These are phyloP conservation scores for Chrosomus eos DNA, from an alignment of 2,797 vertebrate species.

Conservation along the genomic window DNA sequence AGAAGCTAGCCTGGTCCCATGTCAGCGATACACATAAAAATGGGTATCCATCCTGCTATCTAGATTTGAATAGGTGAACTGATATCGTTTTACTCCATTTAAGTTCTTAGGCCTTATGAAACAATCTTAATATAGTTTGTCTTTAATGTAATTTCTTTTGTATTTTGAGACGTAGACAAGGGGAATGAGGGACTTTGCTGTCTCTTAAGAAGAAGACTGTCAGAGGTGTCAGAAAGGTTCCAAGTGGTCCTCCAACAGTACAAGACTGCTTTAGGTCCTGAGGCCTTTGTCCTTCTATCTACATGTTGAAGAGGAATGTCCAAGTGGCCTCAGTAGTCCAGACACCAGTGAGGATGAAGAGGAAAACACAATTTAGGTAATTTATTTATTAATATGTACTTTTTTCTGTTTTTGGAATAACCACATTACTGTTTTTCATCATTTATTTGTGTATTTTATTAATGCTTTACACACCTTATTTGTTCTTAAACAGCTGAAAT, in stretches of 20 bases:
- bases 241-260: conserved; percentile 5
- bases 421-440: too few relatives aligned
- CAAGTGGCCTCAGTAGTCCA: conserved; percentile 29
- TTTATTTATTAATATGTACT: neutral
- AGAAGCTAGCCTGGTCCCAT: too few relatives aligned
- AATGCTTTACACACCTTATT: too few relatives aligned
- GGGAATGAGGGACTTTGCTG: conserved; percentile 24
- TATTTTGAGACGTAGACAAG: conserved; percentile 32
- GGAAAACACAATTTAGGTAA: conserved; percentile 19
- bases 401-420: neutral
- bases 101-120: too few relatives aligned
- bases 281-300: conserved; percentile 22
- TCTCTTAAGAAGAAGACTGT: conserved; percentile 23
- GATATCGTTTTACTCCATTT: too few relatives aligned
- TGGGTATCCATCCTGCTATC: too few relatives aligned
- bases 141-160: conserved; percentile 13
- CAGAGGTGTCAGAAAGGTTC: conserved; percentile 12
- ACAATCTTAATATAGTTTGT: neutral
- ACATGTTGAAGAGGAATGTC: conserved; percentile 18
- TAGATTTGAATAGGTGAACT: too few relatives aligned
- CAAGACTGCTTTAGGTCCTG: conserved; percentile 31
- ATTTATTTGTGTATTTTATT: too few relatives aligned
- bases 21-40: too few relatives aligned
- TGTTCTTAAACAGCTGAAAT: too few relatives aligned
- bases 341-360: conserved; percentile 41